phyloP scores from a whole-genome alignment of 30 jellyfish, hydroid and myxozoan genomes.

The Sanderia malayensis region DNA sequence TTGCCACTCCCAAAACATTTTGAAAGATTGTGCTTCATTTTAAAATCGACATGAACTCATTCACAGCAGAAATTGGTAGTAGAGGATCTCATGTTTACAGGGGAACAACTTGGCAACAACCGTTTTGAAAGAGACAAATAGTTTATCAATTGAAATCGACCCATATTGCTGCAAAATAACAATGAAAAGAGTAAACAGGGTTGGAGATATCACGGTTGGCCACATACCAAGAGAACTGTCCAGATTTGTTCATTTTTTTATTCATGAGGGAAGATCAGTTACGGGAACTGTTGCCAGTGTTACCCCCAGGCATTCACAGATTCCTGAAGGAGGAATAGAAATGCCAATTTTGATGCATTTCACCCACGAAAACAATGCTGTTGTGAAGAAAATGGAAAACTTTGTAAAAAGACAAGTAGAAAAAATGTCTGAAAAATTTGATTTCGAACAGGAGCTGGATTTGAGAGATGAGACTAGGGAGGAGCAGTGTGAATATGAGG shows the following conservation, averaged over 20 bases:
- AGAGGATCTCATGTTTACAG: conserved; percentile 48
- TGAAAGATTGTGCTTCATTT: conserved; percentile 5
- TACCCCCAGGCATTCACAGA: conserved; percentile 34
- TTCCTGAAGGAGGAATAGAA: conserved; percentile 47
- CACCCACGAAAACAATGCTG: conserved; percentile 4
- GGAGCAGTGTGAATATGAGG: no score
- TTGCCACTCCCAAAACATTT: conserved; percentile 1
- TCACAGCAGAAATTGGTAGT: conserved; percentile 47
- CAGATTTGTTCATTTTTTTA: no score
- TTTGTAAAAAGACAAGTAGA: no score
- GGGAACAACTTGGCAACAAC: neutral
- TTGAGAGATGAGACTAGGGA: no score
- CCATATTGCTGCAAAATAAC: conserved; percentile 38
- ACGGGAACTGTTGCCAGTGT: no score
- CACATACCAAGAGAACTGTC: no score
- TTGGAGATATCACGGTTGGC: no score
- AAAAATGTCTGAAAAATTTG: no score
- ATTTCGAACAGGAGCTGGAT: no score
- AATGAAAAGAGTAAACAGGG: conserved; percentile 3
- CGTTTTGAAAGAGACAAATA: conserved; percentile 18
- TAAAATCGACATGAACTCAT: conserved; percentile 16
- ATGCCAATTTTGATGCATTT: conserved; percentile 39
- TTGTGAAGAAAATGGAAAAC: neutral
- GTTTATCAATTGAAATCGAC: conserved; percentile 21
- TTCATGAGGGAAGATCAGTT: no score